A percentile compares a stretch with the other conserved stretches of the same genome.
Evolutionary conservation across 2,888 invertebrate genomes (phyloP).

Genomic region (Agrenia bidenticulata): DNA sequence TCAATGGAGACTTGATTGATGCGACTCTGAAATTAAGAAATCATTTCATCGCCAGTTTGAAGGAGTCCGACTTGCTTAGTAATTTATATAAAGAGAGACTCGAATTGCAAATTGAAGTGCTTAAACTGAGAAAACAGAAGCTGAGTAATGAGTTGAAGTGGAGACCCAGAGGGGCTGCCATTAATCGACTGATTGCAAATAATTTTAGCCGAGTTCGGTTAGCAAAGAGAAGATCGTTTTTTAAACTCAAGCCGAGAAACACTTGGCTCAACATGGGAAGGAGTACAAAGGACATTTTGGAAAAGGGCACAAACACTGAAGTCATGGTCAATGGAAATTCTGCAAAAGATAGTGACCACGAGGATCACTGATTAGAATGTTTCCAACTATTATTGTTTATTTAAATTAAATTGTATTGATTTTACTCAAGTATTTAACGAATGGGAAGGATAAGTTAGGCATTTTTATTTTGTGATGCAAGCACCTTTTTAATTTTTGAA

Average conservation of each 20-base stretch:
- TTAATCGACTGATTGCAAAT: not conserved
- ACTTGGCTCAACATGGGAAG: conserved; percentile 12
- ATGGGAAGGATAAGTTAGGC: too few relatives aligned
- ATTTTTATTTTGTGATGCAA: too few relatives aligned
- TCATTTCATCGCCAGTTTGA: conserved; percentile 36
- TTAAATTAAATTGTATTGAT: too few relatives aligned
- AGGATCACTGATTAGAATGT: too few relatives aligned
- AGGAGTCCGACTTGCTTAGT: conserved; percentile 39
- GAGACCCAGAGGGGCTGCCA: not conserved
- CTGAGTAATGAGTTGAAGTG: conserved; percentile 39
- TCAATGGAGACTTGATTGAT: conserved; percentile 37
- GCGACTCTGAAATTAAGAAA: conserved; percentile 35
- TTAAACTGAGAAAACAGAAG: conserved; percentile 49
- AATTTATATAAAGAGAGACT: conserved; percentile 43
- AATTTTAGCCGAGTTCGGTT: not conserved
- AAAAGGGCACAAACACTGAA: too few relatives aligned
- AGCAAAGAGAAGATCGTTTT: conserved; percentile 3
- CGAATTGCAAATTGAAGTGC: conserved; percentile 50
- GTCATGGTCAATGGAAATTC: too few relatives aligned
- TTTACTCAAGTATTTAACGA: too few relatives aligned
- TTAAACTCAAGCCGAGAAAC: conserved; percentile 13
- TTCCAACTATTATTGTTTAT: too few relatives aligned
- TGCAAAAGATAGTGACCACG: too few relatives aligned
- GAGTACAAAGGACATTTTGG: too few relatives aligned
- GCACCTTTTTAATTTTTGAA: too few relatives aligned